phyloP scores from a whole-genome alignment of 1,140 invertebrate species.

The Diabrotica undecimpunctata region DNA sequence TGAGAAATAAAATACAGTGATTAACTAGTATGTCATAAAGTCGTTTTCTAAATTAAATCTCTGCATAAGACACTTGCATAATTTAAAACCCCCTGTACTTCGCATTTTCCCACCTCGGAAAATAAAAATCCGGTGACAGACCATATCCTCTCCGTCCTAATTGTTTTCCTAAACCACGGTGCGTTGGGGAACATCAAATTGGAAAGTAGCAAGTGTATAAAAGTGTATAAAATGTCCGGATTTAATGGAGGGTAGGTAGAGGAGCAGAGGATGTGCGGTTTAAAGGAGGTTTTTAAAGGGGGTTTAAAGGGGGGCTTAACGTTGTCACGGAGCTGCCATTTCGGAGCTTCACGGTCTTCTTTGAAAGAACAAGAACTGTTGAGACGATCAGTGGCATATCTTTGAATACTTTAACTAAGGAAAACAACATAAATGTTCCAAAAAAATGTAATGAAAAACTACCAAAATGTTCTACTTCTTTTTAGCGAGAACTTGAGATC shows the following conservation, averaged over 20 bases:
- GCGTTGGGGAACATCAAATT: slow-evolving; percentile 1
- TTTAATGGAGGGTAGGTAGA: slow-evolving; percentile 7
- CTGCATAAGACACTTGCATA: too few species aligned
- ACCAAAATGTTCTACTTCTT: too few species aligned
- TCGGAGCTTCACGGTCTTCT: slow-evolving; percentile 3
- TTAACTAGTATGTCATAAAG: too few species aligned
- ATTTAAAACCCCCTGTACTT: too few species aligned
- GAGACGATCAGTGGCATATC: too few species aligned
- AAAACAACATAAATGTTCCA: too few species aligned
- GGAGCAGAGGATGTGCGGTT: neutral
- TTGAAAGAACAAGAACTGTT: neutral
- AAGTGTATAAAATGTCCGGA: slow-evolving; percentile 9
- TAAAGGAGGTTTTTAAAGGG: neutral
- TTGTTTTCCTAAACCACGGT: neutral
- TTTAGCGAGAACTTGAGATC: too few species aligned
- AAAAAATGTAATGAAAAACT: too few species aligned
- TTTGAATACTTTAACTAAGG: too few species aligned
- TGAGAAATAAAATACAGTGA: too few species aligned
- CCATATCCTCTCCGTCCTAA: neutral
- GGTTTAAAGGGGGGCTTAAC: slow-evolving; percentile 9
- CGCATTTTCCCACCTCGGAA: too few species aligned
- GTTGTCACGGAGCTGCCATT: slow-evolving; percentile 11
- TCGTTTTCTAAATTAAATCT: too few species aligned
- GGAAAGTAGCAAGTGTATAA: slow-evolving; percentile 8
- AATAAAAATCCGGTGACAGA: neutral